Conservation (phyloP, 1,140 invertebrate genomes). For the Drosophila ananassae region DNA sequence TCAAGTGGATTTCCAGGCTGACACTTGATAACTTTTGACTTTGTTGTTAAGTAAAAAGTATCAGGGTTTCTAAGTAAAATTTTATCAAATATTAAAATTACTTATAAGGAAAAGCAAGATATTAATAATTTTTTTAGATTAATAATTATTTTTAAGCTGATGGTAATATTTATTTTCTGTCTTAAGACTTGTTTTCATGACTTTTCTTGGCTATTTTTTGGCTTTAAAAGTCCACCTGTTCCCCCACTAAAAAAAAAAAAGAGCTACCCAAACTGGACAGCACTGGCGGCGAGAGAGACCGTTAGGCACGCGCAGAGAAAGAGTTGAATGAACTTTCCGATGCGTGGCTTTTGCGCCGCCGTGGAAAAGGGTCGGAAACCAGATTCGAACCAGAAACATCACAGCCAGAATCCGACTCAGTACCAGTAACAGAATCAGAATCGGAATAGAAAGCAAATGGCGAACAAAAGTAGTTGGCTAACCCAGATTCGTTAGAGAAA, state of each 20-base stretch:
- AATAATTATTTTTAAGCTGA: too few species aligned
- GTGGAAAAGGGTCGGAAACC: conserved; percentile 62
- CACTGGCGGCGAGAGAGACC: conserved; percentile 29
- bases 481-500: conserved; percentile 36
- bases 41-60: neutral
- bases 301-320: conserved; percentile 60
- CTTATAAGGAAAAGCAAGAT: too few species aligned
- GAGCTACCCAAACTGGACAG: neutral
- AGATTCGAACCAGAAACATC: conserved; percentile 15
- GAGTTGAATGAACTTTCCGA: conserved; percentile 74
- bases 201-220: neutral
- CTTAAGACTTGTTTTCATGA: neutral
- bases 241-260: neutral
- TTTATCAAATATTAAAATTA: too few species aligned
- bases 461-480: conserved; percentile 39
- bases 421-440: conserved; percentile 9
- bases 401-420: conserved; percentile 29
- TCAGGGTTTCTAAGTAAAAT: neutral
- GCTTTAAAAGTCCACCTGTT: neutral
- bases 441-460: conserved; percentile 68
- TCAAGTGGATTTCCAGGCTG: conserved; percentile 16
- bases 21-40: conserved; percentile 22
- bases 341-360: conserved; percentile 59
- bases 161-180: neutral
- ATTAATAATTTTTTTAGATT: neutral